Conservation (phyloP, 2,113 vertebrate genomes). For the Danionella cerebrum region DNA sequence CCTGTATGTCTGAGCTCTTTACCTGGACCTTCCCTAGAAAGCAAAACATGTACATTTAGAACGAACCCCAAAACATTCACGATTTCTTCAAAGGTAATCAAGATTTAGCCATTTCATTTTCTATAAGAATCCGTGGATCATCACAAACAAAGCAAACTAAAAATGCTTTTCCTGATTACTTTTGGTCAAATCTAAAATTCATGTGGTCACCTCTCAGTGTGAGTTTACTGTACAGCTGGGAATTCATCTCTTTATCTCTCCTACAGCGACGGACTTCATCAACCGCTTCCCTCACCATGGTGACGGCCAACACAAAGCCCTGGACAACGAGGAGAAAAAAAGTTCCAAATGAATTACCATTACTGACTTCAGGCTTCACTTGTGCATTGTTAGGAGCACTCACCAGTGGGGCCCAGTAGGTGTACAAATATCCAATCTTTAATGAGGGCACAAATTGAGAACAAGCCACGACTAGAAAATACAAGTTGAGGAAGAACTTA, state of each 20-base stretch:
- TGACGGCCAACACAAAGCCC: conserved; percentile 91
- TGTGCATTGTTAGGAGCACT: conserved; percentile 42
- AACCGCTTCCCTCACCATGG: conserved; percentile 83
- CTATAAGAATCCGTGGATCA: background rate
- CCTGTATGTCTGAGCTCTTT: conserved; percentile 97
- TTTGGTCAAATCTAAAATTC: too few relatives aligned
- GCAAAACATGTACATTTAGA: background rate
- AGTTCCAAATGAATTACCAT: background rate
- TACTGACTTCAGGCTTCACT: background rate
- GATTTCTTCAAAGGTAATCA: too few relatives aligned
- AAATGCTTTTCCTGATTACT: too few relatives aligned
- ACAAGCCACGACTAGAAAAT: conserved; percentile 94
- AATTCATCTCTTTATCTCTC: conserved; percentile 97
- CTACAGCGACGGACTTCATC: conserved; percentile 88
- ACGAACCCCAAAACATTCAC: too few relatives aligned
- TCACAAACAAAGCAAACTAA: too few relatives aligned
- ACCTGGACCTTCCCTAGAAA: conserved; percentile 88
- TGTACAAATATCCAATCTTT: conserved; percentile 97
- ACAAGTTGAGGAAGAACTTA: conserved; percentile 99
- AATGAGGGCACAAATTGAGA: conserved; percentile 90
- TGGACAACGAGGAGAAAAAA: conserved; percentile 41
- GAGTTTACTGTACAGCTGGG: conserved; percentile 92
- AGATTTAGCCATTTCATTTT: too few relatives aligned
- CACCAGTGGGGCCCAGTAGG: conserved; percentile 98
- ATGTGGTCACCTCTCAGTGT: conserved; percentile 83